These are phyloP conservation scores for Neotoma lepida DNA, from an alignment of 2,113 vertebrate genomes.

Conservation along the genomic window DNA sequence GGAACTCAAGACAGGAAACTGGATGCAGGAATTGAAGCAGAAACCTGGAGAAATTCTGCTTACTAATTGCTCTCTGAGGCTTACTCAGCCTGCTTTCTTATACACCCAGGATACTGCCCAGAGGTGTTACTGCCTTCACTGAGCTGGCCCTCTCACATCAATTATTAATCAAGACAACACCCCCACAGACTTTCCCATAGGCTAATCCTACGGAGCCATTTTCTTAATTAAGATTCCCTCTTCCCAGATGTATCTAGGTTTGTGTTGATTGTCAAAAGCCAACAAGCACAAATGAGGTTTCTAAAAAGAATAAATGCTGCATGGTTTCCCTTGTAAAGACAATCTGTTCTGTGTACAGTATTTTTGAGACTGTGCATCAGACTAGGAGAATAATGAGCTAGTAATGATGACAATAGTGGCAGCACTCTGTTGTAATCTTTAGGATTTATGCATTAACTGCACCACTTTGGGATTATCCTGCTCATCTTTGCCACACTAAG, in stretches of 20 bases:
- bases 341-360: neutral
- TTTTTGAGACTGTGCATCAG: neutral
- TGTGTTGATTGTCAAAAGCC: neutral
- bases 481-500: neutral
- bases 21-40: neutral
- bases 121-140: neutral
- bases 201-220: neutral
- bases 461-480: neutral
- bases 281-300: neutral
- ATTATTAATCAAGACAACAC: neutral
- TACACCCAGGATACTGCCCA: neutral
- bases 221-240: neutral
- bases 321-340: neutral
- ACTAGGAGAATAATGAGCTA: neutral
- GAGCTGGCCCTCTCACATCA: neutral
- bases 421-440: neutral
- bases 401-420: fast-evolving
- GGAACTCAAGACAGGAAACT: neutral
- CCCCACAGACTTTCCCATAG: too few species aligned
- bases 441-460: neutral
- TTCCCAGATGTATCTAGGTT: neutral
- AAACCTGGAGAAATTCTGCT: neutral
- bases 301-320: neutral
- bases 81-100: neutral
- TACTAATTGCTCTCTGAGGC: neutral